Conservation (phyloP, 2,797 vertebrate species). For the Podarcis lilfordi region DNA sequence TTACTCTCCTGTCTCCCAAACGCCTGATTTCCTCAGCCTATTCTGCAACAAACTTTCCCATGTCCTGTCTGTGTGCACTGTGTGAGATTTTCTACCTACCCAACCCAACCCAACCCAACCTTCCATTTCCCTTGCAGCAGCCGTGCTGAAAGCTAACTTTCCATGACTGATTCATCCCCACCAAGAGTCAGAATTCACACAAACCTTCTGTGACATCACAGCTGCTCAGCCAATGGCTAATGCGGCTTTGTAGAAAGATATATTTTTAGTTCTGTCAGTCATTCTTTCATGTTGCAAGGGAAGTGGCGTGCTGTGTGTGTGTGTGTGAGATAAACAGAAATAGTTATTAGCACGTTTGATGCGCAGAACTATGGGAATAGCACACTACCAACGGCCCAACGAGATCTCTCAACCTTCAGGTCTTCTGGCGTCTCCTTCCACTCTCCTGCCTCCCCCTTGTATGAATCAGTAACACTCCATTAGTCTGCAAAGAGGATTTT, state of each 20-base stretch:
- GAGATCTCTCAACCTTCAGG: not conserved
- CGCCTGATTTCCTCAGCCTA: not conserved
- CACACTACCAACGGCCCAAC: not conserved
- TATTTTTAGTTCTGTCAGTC: not conserved
- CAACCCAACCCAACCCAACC: not conserved
- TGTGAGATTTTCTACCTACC: not conserved
- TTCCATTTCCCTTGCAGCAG: not conserved
- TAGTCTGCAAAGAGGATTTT: conserved; percentile 7
- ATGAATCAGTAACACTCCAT: conserved; percentile 15
- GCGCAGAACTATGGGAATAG: not conserved
- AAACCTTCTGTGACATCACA: not conserved
- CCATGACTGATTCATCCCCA: not conserved
- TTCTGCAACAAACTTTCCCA: not conserved
- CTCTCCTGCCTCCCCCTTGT: not conserved
- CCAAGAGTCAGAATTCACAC: not conserved
- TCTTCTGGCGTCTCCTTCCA: no score
- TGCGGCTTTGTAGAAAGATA: not conserved
- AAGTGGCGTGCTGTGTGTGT: no score
- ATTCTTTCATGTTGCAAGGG: not conserved
- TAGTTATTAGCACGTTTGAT: no score
- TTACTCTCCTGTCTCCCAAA: not conserved
- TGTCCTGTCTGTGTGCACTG: not conserved
- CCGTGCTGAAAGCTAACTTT: not conserved
- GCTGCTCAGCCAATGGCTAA: not conserved
- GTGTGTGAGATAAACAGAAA: no score